Conservation (phyloP, 2,797 vertebrate species). For the Pteronotus mesoamericanus region DNA sequence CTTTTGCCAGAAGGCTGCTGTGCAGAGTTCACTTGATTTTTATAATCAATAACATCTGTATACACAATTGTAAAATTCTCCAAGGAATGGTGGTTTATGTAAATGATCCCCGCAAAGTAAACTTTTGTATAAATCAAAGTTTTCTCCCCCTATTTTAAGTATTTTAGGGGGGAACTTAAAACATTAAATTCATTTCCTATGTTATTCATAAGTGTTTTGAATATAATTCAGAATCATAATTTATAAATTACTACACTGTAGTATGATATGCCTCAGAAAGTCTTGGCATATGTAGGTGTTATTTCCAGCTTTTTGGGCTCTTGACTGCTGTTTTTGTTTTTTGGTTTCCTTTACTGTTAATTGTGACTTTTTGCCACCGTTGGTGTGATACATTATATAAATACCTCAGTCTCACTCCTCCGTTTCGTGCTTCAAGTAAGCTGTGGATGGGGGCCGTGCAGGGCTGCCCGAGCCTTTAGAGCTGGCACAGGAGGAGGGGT, state of each 20-base stretch:
- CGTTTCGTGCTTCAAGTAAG: neutral
- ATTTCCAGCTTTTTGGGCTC: slow-evolving; percentile 17
- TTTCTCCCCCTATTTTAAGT: neutral
- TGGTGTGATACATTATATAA: neutral
- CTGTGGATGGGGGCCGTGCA: neutral
- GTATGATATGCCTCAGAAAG: neutral
- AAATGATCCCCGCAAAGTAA: slow-evolving; percentile 31
- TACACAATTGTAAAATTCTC: slow-evolving; percentile 7
- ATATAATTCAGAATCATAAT: slow-evolving; percentile 3
- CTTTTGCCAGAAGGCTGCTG: neutral
- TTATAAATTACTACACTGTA: neutral
- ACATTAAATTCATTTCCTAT: neutral
- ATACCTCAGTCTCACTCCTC: neutral
- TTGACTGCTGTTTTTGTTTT: neutral
- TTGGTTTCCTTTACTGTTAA: neutral
- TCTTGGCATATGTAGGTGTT: neutral
- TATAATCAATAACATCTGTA: slow-evolving; percentile 24
- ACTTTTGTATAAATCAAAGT: neutral
- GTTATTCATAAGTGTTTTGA: slow-evolving; percentile 23
- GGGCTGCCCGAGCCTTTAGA: neutral
- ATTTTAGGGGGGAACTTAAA: neutral
- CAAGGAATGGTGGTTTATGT: neutral
- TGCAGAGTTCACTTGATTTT: slow-evolving; percentile 34
- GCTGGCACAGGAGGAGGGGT: neutral
- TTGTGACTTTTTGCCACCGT: neutral